Conservation (phyloP, 2,797 vertebrate species). For the Helostoma temminkii region DNA sequence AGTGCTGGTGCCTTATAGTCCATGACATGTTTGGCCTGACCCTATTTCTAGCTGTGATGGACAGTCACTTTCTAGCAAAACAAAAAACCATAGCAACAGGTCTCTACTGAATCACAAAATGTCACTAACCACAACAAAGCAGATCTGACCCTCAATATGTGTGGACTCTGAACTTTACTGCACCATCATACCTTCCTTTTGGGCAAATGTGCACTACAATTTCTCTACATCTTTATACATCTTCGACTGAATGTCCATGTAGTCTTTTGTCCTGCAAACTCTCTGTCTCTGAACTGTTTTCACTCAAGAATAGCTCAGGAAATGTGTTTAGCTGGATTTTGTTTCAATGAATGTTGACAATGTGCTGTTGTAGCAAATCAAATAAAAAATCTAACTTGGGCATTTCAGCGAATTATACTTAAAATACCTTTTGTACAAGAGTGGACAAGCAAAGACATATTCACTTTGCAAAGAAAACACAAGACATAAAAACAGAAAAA, state of each 20-base stretch:
- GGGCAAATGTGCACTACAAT: neutral
- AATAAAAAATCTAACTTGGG: neutral
- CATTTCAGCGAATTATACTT: conserved; percentile 11
- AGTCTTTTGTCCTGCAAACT: no score
- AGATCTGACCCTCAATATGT: conserved; percentile 8
- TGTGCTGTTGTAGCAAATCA: neutral
- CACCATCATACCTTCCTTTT: neutral
- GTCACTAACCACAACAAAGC: conserved; percentile 2
- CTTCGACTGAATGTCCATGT: neutral
- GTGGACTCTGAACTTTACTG: conserved; percentile 16
- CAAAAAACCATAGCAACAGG: conserved; percentile 32
- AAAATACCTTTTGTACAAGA: neutral
- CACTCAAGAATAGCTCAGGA: neutral
- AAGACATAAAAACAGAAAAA: neutral
- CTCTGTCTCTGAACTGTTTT: no score
- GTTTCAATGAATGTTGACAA: conserved; percentile 8
- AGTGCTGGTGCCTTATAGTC: conserved; percentile 39
- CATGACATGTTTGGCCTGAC: conserved; percentile 55
- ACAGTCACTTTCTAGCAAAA: conserved; percentile 31
- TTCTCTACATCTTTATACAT: neutral
- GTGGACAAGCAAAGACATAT: no score
- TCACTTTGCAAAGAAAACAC: neutral
- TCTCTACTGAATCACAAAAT: conserved; percentile 4
- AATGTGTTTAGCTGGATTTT: conserved; percentile 1
- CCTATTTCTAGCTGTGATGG: conserved; percentile 26